These are phyloP conservation scores for Tribolium madens DNA, from an alignment of 1,140 invertebrate species.

Conservation along the genomic window DNA sequence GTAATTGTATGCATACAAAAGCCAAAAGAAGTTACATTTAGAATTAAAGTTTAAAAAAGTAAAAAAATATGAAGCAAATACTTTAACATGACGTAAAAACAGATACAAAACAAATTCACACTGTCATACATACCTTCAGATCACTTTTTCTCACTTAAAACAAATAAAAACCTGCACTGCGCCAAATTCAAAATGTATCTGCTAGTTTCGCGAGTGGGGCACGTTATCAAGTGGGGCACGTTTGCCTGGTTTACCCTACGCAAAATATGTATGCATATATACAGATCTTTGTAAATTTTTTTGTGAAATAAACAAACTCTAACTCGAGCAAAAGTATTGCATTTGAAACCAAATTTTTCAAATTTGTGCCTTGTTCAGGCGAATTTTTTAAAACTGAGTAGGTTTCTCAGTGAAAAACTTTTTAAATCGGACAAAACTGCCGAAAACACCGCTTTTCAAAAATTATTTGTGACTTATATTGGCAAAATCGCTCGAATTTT, in stretches of 20 bases:
- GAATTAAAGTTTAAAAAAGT: not conserved
- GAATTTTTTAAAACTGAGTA: too few relatives aligned
- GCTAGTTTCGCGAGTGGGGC: not conserved
- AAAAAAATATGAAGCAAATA: not conserved
- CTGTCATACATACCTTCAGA: not conserved
- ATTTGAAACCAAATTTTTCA: too few relatives aligned
- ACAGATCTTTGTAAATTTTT: too few relatives aligned
- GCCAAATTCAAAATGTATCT: not conserved
- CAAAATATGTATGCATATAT: too few relatives aligned
- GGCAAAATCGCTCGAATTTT: too few relatives aligned
- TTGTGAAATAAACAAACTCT: too few relatives aligned
- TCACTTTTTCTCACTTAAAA: not conserved
- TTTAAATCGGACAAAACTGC: too few relatives aligned
- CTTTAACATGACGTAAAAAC: not conserved
- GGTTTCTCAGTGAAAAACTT: too few relatives aligned
- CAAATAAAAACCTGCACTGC: not conserved
- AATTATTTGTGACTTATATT: too few relatives aligned
- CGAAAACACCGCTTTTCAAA: too few relatives aligned
- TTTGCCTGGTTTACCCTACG: not conserved
- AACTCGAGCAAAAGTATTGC: too few relatives aligned
- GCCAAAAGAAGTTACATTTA: not conserved
- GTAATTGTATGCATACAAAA: not conserved
- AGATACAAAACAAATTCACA: not conserved
- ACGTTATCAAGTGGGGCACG: not conserved
- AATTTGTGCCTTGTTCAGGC: too few relatives aligned